phyloP scores from a whole-genome alignment of 35 echinoderm and acorn worm species.

The Ptychodera flava region DNA sequence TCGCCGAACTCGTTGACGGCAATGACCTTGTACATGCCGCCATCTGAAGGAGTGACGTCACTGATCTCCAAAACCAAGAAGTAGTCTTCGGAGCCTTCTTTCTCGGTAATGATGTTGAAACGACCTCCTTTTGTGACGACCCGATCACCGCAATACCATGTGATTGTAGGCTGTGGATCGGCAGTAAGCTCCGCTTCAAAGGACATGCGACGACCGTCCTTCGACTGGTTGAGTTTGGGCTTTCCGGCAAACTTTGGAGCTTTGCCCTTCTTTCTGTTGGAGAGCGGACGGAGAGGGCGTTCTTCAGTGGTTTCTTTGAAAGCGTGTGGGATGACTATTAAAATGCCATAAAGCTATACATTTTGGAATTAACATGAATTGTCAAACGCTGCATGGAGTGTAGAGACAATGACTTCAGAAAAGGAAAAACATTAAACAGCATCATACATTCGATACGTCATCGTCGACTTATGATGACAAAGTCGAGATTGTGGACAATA shows the following conservation, averaged over 20 bases:
- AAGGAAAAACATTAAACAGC: background rate
- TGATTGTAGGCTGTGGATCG: conserved; percentile 64
- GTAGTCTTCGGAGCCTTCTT: conserved; percentile 49
- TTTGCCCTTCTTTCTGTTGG: conserved; percentile 5
- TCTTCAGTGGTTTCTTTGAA: no score
- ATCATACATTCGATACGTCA: no score
- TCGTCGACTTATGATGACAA: background rate
- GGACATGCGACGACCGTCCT: conserved; percentile 57
- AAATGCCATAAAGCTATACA: no score
- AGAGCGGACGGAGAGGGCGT: no score
- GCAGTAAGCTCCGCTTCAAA: conserved; percentile 85
- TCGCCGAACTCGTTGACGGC: conserved; percentile 82
- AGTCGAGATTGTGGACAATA: background rate
- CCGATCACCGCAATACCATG: conserved; percentile 64
- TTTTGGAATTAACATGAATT: background rate
- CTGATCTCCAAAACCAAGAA: conserved; percentile 48
- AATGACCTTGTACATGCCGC: conserved; percentile 70
- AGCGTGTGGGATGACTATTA: no score
- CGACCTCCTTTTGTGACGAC: conserved; percentile 44
- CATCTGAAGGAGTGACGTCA: conserved; percentile 59
- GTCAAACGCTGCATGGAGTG: background rate
- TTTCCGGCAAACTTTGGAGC: conserved; percentile 76
- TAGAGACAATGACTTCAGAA: background rate
- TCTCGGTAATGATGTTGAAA: conserved; percentile 52
- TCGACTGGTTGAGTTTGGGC: conserved; percentile 73